phyloP scores from a whole-genome alignment of 1,140 invertebrate genomes.

The Papilio helenus region DNA sequence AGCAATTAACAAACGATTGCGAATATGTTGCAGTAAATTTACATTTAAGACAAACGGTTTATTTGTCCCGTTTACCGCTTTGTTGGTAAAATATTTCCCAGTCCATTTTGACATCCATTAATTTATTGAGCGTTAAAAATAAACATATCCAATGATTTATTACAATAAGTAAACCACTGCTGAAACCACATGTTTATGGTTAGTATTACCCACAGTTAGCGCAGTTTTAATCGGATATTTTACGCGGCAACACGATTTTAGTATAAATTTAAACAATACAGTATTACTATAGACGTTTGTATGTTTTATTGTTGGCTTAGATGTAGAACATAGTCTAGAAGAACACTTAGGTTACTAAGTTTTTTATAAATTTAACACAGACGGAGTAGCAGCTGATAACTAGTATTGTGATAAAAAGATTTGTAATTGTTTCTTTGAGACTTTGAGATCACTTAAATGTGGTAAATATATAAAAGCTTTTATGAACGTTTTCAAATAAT shows the following conservation, averaged over 20 bases:
- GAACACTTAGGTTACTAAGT: too few relatives aligned
- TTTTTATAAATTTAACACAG: too few relatives aligned
- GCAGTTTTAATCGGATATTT: background rate
- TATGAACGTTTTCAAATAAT: background rate
- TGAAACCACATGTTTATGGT: background rate
- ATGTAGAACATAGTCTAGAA: too few relatives aligned
- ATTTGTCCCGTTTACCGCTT: background rate
- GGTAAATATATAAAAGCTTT: background rate
- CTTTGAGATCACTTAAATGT: background rate
- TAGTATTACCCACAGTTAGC: background rate
- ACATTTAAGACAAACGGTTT: background rate
- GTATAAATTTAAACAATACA: background rate
- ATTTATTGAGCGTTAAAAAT: background rate
- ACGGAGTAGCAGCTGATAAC: too few relatives aligned
- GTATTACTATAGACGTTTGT: background rate
- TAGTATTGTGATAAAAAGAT: background rate
- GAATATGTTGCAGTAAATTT: background rate
- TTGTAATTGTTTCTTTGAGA: background rate
- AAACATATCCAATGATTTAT: background rate
- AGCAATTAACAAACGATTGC: background rate
- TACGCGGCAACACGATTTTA: background rate
- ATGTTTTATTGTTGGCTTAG: too few relatives aligned
- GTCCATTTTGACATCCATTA: background rate
- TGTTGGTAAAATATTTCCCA: background rate
- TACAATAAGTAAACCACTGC: background rate